Percentiles rank a stretch among this genome's conserved stretches.
Conservation (phyloP, 2,113 vertebrate genomes). For the Xerus inauris region DNA sequence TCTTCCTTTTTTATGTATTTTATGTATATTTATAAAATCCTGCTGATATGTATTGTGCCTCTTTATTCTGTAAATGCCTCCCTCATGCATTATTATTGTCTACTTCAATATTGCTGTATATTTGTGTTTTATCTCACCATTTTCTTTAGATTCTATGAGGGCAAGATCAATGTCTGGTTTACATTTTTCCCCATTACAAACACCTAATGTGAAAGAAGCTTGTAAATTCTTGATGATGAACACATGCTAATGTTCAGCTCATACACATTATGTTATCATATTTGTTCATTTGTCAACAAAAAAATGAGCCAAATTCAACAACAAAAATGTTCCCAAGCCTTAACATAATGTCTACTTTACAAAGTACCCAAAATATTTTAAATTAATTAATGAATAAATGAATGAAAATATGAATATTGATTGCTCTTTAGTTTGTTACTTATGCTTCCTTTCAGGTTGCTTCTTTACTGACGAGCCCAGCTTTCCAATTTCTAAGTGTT, state of each 20-base stretch:
- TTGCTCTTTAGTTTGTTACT: background rate
- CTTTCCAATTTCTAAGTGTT: background rate
- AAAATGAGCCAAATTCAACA: background rate
- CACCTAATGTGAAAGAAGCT: background rate
- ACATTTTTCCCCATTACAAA: background rate
- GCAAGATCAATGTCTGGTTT: background rate
- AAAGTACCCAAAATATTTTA: background rate
- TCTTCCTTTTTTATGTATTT: background rate
- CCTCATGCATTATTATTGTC: background rate
- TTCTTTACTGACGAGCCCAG: background rate
- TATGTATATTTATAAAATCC: background rate
- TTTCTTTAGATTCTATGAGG: background rate
- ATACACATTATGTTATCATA: background rate
- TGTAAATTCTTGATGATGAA: background rate
- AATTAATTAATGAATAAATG: background rate
- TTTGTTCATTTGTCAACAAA: background rate
- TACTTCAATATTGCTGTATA: background rate
- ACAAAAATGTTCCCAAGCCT: background rate
- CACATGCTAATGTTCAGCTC: background rate
- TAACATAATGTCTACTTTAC: background rate
- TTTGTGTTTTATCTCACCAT: background rate
- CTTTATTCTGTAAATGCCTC: background rate
- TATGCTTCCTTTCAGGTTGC: background rate
- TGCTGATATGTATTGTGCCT: background rate
- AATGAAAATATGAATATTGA: slow-evolving; percentile 18